Evolutionary conservation across 2,797 vertebrate genomes (phyloP), one percentile per base, ranked within the genome.

Genomic region (Sebastes hubbsi): DNA sequence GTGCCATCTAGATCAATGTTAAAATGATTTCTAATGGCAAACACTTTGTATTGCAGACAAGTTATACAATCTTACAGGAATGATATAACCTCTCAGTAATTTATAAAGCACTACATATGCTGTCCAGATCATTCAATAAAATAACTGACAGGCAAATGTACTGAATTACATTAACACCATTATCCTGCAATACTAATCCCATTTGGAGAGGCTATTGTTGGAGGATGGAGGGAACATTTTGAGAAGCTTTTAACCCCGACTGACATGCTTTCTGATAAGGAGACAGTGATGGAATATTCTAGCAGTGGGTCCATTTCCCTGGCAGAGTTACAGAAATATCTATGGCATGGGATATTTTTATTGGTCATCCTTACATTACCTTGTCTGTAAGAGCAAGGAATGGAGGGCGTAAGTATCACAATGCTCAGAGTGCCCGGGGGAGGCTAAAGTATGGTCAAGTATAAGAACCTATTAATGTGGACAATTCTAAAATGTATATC

Each of bases 51-150:
- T 78, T 61, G 54, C 22, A 81, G 76, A 60, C 70, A 63, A 73
- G 69, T 78, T 68, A 71, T 77, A 60, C 77, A 82, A 74, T 73
- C 56, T 69, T 16, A 25, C 38, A 78, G 67, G n/a, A 78, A 55
- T 80, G 36, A 60, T 73, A 63, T 62, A 82, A 78, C 75, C 65
- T 75, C 79, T 77, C 18, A 52, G 52, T 81, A 81, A 78, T 81
- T 84, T 81, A 87, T 65, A 82, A 83, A 79, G 46, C 55, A 66
- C 11, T 34, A 36, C 66, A 77, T 58, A 59, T 73, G 66, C 77
- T 88, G 70, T 82, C 87, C 60, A 69, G 59, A 78, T 87, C 77
- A 78, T 86, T 89, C 81, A 91, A 24, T 82, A 73, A 85, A 88
- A 88, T 82, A 70, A 88, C 72, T 81, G 84, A 81, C 14, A 60